phyloP scores from a whole-genome alignment of 2,888 invertebrate genomes.

The Noctua fimbriata region DNA sequence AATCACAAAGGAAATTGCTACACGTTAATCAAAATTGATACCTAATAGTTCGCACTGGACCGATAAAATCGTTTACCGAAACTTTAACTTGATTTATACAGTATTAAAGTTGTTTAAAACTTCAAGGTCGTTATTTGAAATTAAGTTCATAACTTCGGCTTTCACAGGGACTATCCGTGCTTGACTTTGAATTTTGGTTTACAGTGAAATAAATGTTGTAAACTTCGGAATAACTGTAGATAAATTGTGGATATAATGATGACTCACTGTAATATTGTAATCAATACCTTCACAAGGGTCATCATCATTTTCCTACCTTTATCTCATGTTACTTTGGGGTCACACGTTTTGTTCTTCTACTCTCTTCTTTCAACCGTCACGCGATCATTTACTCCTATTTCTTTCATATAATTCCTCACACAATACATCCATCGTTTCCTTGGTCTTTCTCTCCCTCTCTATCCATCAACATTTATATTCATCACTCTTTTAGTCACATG shows the following conservation, averaged over 20 bases:
- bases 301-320: too few species aligned
- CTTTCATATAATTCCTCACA: too few species aligned
- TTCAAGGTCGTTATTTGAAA: constrained; percentile 64
- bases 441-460: too few species aligned
- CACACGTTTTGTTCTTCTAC: too few species aligned
- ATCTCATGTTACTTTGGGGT: too few species aligned
- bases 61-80: constrained; percentile 55
- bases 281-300: not conserved
- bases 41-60: constrained; percentile 23
- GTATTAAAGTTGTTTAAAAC: constrained; percentile 63
- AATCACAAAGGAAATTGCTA: constrained; percentile 53
- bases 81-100: constrained; percentile 63
- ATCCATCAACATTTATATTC: too few species aligned
- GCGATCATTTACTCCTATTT: too few species aligned
- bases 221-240: constrained; percentile 30
- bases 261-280: not conserved
- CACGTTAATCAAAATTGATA: constrained; percentile 54
- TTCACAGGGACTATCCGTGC: constrained; percentile 55
- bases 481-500: too few species aligned
- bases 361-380: too few species aligned
- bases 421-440: too few species aligned
- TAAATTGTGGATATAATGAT: constrained; percentile 18
- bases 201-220: constrained; percentile 52
- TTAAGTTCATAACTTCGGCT: constrained; percentile 64
- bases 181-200: constrained; percentile 59